Percentiles rank a stretch among this genome's conserved stretches.
Evolutionary conservation across 2,888 invertebrate genomes (phyloP).

Genomic region (Beris morrisii): DNA sequence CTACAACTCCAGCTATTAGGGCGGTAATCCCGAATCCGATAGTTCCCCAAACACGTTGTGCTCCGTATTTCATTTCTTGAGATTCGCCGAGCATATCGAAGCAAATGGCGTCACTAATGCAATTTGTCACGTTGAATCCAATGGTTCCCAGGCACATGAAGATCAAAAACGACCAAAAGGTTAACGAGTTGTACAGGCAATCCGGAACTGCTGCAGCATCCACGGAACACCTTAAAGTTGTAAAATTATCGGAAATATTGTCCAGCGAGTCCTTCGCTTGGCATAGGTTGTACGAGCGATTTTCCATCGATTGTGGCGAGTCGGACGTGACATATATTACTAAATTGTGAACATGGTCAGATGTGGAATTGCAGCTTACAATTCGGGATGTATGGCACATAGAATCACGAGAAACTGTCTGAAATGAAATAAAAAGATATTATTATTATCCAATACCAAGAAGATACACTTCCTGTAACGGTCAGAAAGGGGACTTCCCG

Average conservation of each 20-base stretch:
- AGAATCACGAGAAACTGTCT: conserved; percentile 1
- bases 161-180: conserved; percentile 75
- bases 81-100: conserved; percentile 80
- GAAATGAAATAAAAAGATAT: not conserved
- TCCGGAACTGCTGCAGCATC: conserved; percentile 36
- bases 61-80: conserved; percentile 70
- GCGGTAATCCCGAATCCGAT: conserved; percentile 78
- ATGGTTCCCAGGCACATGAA: conserved; percentile 75
- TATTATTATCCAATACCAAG: too few relatives aligned
- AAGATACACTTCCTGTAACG: too few relatives aligned
- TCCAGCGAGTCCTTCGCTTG: not conserved
- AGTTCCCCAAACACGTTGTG: conserved; percentile 81
- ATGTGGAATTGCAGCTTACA: not conserved
- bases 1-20: conserved; percentile 67
- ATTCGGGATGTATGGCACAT: conserved; percentile 7
- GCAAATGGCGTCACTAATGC: conserved; percentile 87
- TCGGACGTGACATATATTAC: not conserved
- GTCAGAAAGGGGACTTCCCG: too few relatives aligned
- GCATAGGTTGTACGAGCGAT: conserved; percentile 1
- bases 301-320: not conserved
- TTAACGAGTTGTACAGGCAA: conserved; percentile 62
- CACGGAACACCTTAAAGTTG: conserved; percentile 31
- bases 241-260: not conserved
- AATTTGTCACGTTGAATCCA: conserved; percentile 82
- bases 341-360: not conserved